Percentiles rank a stretch among this genome's conserved stretches.
These are phyloP conservation scores for Agrochola circellaris DNA, from an alignment of 2,888 invertebrate genomes.

Conservation along the genomic window DNA sequence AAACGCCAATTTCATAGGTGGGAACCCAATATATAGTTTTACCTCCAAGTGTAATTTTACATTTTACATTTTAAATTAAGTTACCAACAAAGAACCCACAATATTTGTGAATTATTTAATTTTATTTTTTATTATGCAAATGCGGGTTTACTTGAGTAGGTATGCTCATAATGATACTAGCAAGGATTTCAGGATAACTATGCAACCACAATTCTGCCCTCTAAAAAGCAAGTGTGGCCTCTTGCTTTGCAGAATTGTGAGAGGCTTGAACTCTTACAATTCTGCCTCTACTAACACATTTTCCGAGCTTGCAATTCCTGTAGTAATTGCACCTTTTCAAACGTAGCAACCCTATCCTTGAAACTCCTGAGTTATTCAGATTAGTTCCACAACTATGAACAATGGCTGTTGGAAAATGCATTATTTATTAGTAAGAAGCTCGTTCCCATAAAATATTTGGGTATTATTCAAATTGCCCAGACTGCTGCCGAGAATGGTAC, in stretches of 20 bases:
- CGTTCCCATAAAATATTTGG: slow-evolving; percentile 51
- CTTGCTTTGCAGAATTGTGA: no score
- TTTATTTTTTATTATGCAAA: no score
- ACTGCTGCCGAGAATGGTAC: slow-evolving; percentile 22
- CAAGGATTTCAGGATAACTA: no score
- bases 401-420: slow-evolving; percentile 50
- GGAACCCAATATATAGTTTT: no score
- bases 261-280: not conserved
- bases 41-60: not conserved
- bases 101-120: no score
- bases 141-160: no score
- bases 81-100: no score
- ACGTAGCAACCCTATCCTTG: slow-evolving; percentile 18
- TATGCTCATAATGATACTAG: no score
- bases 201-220: no score
- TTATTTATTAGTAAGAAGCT: slow-evolving; percentile 52
- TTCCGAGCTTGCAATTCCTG: not conserved
- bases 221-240: no score
- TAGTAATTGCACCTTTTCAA: not conserved
- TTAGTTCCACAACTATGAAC: slow-evolving; percentile 46
- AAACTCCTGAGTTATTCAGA: slow-evolving; percentile 50
- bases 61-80: no score
- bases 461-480: slow-evolving; percentile 51
- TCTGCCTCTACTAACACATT: not conserved
- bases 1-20: no score